Evolutionary conservation across 2,888 invertebrate species (phyloP).

Genomic region (Melipona beecheii): DNA sequence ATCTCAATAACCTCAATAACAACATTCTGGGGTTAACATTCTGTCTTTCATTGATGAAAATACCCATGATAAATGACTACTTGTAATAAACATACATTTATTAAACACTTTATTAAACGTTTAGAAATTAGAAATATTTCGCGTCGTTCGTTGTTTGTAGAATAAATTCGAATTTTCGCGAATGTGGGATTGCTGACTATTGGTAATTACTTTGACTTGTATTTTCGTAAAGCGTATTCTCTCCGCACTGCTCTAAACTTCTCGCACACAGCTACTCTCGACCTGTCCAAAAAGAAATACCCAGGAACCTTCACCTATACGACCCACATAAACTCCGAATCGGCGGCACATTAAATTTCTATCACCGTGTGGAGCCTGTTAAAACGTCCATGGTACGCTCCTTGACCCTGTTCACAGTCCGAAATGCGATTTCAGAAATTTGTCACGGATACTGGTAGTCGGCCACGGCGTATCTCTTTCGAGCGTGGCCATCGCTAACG

Average conservation of each 20-base stretch:
- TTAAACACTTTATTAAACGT: too few species aligned
- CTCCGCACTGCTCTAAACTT: not conserved
- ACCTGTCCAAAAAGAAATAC: not conserved
- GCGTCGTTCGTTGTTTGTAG: not conserved
- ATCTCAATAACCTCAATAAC: too few species aligned
- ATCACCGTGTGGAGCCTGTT: conserved; percentile 7
- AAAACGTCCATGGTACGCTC: conserved; percentile 3
- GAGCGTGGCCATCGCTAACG: conserved; percentile 52
- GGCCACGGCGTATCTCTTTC: conserved; percentile 26
- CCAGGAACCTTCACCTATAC: not conserved
- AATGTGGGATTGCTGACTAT: not conserved
- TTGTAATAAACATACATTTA: too few species aligned
- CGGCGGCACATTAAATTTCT: conserved; percentile 32
- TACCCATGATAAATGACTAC: too few species aligned
- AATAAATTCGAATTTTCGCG: not conserved
- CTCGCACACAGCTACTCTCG: not conserved
- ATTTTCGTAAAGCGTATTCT: not conserved
- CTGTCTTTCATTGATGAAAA: too few species aligned
- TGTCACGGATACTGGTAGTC: conserved; percentile 61
- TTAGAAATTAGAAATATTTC: too few species aligned
- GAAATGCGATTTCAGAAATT: conserved; percentile 48
- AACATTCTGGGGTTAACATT: too few species aligned
- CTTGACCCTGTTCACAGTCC: conserved; percentile 29
- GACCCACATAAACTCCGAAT: conserved; percentile 16
- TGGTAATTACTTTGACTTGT: not conserved